Evolutionary conservation across 2,888 invertebrate genomes (phyloP), one percentile per base, ranked within the genome.

Genomic region (Rapana venosa): DNA sequence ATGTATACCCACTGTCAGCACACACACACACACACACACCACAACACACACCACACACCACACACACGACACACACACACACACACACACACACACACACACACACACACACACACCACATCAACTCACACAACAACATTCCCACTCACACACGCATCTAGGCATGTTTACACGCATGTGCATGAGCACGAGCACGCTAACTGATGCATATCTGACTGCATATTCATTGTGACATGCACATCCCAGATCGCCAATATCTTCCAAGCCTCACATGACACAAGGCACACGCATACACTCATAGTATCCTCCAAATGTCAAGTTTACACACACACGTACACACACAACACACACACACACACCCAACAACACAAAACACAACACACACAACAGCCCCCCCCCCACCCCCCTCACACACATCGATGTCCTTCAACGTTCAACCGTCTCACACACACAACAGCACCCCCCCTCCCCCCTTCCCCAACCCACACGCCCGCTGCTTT

Each of bases 41-140:
- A n/a, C n/a, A n/a, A n/a, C n/a, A n/a, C n/a, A n/a, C n/a, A n/a
- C n/a, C n/a, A n/a, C n/a, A n/a, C n/a, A n/a, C n/a, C n/a, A n/a
- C n/a, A n/a, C n/a, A n/a, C n/a, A n/a, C n/a, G n/a, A n/a, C n/a
- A n/a, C n/a, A n/a, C n/a, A n/a, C n/a, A n/a, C n/a, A n/a, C n/a
- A n/a, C n/a, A n/a, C n/a, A n/a, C n/a, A n/a, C n/a, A n/a, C n/a
- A n/a, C n/a, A n/a, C n/a, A n/a, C n/a, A n/a, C 77, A 79, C 77
- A 79, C 77, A 79, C 74, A 74, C 74, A 79, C 32, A n/a, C 77
- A 30, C 77, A 70, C 70, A 30, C 30, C 30, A 30, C 77, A 79
- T 32, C 6, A 8, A 30, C 30, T 32, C n/a, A 79, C 32, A 79
- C 77, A 79, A 1, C 0, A 30, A 79, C 77, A 79, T 32, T 6